Conservation (phyloP, 2,113 vertebrate genomes). For the Pseudorhombus dupliciocellatus region DNA sequence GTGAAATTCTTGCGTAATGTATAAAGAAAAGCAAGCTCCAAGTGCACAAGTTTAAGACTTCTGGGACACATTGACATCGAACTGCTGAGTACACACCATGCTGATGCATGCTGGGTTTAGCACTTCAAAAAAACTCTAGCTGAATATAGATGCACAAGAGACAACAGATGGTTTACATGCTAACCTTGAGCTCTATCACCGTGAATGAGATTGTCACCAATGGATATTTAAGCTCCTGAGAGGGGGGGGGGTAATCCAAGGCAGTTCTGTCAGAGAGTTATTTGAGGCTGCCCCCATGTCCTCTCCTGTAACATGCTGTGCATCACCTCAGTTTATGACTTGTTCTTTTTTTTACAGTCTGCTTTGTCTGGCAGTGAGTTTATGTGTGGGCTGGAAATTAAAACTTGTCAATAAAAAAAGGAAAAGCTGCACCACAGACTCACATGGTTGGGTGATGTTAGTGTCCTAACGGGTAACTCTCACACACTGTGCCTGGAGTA, state of each 20-base stretch:
- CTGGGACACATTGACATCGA: no score
- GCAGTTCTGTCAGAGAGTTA: constrained; percentile 8
- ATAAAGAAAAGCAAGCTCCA: no score
- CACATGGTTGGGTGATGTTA: not conserved
- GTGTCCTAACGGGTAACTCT: no score
- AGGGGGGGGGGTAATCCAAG: not conserved
- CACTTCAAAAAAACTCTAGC: not conserved
- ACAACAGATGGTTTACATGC: constrained; percentile 1
- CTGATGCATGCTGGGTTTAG: not conserved
- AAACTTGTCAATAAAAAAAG: no score
- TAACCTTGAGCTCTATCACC: constrained; percentile 1
- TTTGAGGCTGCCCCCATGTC: not conserved
- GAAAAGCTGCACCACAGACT: not conserved
- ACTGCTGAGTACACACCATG: no score
- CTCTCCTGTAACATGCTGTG: not conserved
- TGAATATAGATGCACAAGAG: not conserved
- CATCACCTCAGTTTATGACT: not conserved
- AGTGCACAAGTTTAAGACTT: no score
- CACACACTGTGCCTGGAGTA: no score
- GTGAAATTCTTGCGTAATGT: no score
- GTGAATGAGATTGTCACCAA: not conserved
- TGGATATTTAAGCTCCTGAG: not conserved
- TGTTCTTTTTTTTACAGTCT: not conserved
- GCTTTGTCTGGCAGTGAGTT: not conserved
- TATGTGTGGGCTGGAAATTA: not conserved